A percentile compares a stretch with the other conserved stretches of the same genome.
phyloP scores from a whole-genome alignment of 1,140 invertebrate genomes.

The Melanaphis sacchari region DNA sequence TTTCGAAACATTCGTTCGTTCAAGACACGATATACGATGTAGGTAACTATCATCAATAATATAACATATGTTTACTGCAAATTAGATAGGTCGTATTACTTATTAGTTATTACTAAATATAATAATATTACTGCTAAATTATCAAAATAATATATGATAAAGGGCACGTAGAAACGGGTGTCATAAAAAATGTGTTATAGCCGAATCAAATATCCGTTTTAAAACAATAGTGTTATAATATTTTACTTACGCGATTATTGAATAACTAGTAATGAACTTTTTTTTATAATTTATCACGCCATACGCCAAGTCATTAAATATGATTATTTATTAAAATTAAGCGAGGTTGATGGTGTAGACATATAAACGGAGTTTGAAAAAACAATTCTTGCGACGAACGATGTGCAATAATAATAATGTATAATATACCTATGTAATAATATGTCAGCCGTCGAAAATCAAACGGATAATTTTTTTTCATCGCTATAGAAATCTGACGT shows the following conservation, averaged over 20 bases:
- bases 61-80: neutral
- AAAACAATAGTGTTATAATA: neutral
- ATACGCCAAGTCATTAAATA: neutral
- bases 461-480: neutral
- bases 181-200: neutral
- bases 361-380: neutral
- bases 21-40: neutral
- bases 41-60: neutral
- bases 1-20: neutral
- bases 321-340: neutral
- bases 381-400: neutral
- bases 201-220: neutral
- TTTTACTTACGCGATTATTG: neutral
- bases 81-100: neutral
- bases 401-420: neutral
- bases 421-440: neutral
- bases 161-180: neutral
- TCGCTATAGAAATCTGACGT: neutral
- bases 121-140: neutral
- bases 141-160: neutral
- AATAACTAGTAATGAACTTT: neutral
- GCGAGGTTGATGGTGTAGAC: neutral
- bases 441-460: neutral
- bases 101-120: neutral
- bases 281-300: neutral